phyloP scores from a whole-genome alignment of 2,113 vertebrate genomes.

The Myiagra hebetior region DNA sequence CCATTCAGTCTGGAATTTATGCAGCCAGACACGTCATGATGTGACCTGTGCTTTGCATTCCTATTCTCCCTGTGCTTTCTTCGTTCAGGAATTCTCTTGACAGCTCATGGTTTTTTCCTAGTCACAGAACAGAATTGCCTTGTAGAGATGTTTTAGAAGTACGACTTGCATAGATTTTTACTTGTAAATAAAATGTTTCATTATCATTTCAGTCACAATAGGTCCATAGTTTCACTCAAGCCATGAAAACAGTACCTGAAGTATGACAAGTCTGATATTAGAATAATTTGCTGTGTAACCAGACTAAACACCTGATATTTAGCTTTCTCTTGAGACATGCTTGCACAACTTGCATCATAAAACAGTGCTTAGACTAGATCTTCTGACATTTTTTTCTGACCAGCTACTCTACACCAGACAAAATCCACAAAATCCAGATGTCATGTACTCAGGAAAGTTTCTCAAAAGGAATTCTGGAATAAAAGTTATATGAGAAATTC shows the following conservation, averaged over 20 bases:
- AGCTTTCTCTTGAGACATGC: not conserved
- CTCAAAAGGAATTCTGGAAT: not conserved
- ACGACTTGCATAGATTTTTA: not conserved
- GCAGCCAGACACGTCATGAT: not conserved
- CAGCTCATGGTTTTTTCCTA: not conserved
- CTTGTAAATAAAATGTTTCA: not conserved
- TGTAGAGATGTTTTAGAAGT: not conserved
- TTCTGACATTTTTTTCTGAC: not conserved
- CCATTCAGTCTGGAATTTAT: not conserved
- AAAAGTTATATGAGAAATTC: not conserved
- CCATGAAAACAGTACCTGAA: not conserved
- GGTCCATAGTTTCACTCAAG: not conserved
- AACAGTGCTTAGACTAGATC: not conserved
- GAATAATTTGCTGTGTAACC: not conserved
- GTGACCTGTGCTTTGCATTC: not conserved
- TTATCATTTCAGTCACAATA: not conserved
- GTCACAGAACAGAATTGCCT: not conserved
- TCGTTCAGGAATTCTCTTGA: not conserved
- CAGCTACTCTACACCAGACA: not conserved
- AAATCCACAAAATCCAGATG: not conserved
- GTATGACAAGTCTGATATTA: not conserved
- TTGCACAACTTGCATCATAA: not conserved
- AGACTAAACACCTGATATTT: not conserved
- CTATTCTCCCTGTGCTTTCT: not conserved
- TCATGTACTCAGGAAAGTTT: not conserved